Base-by-base conservation (phyloP, 2,113 vertebrate genomes). In the Myotis lucifugus region DNA sequence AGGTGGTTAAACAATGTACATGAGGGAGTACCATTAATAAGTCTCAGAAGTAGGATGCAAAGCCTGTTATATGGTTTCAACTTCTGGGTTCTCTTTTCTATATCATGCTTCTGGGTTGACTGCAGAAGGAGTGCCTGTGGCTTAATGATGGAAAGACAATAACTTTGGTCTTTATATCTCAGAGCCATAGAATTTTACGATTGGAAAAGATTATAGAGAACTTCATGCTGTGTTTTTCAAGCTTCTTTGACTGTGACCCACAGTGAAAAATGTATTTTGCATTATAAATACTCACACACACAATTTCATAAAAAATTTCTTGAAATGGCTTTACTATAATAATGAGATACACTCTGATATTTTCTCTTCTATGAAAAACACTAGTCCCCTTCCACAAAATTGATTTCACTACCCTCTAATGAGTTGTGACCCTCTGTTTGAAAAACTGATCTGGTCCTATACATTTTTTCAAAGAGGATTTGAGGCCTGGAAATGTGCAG, bases 331-430 rank as follows among this genome's bases (percentile, higher is more conserved):
- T 69, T 42, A 59, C 7, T 97, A 27, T 46, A 54, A 88, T 94
- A 12, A 73, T 90, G 52, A 92, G 18, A 64, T 66, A 0, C 4
- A 56, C 48, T 88, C 25, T 92, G 14, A 76, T 81, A 73, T 85
- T 92, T 93, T 90, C 56, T 87, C 12, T 76, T 64, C 46, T 91
- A 8, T 69, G 88, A 91, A 93, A 93, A 90, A 91, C 48, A 42
- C n/a, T 87, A 54, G 37, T 61, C 85, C 59, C 40, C 50, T 42
- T 61, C 23, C 54, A 88, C 64, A 89, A 70, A 85, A 76, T n/a
- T 52, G n/a, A 88, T 76, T 94, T 93, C 8, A 46, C 74, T 74
- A 87, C 93, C 48, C 29, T 54, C 34, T 82, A 70, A 64, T 92
- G 66, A 88, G 12, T 83, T 83, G 15, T 93, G 56, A 73, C 3